Evolutionary conservation across 2,888 invertebrate genomes (phyloP).

Genomic region (Incurvaria masculella): DNA sequence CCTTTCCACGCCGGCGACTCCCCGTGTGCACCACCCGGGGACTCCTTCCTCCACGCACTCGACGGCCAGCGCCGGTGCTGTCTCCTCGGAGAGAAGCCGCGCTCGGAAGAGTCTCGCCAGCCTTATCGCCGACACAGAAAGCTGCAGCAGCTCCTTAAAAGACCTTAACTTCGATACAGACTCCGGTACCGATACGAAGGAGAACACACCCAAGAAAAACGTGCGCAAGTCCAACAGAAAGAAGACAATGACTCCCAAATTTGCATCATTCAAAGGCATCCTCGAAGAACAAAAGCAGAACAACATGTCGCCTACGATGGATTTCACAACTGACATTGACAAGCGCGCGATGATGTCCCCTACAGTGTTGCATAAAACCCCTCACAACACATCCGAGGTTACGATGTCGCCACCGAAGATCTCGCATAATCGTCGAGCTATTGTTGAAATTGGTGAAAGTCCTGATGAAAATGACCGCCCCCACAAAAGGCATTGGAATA

Average conservation of each 20-base stretch:
- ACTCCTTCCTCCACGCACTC: slow-evolving; percentile 48
- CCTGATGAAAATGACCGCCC: slow-evolving; percentile 43
- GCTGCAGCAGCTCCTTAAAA: slow-evolving; percentile 50
- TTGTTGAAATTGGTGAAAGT: slow-evolving; percentile 38
- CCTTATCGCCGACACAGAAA: slow-evolving; percentile 48
- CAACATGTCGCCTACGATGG: slow-evolving; percentile 17
- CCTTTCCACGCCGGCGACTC: slow-evolving; percentile 40
- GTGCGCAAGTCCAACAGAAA: slow-evolving; percentile 28
- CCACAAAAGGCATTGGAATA: slow-evolving; percentile 38
- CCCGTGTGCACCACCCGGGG: slow-evolving; percentile 37
- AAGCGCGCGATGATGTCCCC: slow-evolving; percentile 34
- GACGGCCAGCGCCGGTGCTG: slow-evolving; percentile 39
- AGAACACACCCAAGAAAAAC: slow-evolving; percentile 41
- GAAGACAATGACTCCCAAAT: slow-evolving; percentile 34
- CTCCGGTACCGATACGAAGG: slow-evolving; percentile 45
- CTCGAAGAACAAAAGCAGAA: slow-evolving; percentile 40
- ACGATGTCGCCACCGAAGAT: slow-evolving; percentile 39
- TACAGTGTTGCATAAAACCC: slow-evolving; percentile 42
- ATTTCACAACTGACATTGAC: slow-evolving; percentile 40
- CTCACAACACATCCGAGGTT: slow-evolving; percentile 34
- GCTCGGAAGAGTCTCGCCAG: slow-evolving; percentile 45
- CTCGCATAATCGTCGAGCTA: slow-evolving; percentile 32
- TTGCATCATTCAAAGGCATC: slow-evolving; percentile 41
- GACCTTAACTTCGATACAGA: slow-evolving; percentile 49
- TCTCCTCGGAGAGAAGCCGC: slow-evolving; percentile 42